phyloP scores from a whole-genome alignment of 1,140 invertebrate species.

The Leptinotarsa defecta region DNA sequence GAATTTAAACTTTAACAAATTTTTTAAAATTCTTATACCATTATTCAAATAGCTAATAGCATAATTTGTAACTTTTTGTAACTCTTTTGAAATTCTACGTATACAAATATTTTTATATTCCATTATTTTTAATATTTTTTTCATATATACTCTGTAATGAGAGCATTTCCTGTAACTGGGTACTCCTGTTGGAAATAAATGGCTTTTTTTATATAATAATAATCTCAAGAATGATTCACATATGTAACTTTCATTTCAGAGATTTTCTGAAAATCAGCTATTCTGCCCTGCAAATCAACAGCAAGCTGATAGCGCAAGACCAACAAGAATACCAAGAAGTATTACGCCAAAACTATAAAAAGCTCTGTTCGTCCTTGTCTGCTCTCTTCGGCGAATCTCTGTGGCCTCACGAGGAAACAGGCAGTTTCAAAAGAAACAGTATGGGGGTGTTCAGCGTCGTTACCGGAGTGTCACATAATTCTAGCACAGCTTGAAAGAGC shows the following conservation, averaged over 20 bases:
- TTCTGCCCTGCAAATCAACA: conserved; percentile 84
- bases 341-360: conserved; percentile 82
- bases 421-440: conserved; percentile 67
- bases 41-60: too few relatives aligned
- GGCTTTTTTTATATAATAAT: too few relatives aligned
- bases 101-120: too few relatives aligned
- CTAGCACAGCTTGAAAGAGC: conserved; percentile 62
- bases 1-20: too few relatives aligned
- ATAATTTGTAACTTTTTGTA: too few relatives aligned
- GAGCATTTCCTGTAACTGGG: too few relatives aligned
- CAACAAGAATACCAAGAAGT: conserved; percentile 89
- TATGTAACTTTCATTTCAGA: conserved; percentile 59
- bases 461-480: conserved; percentile 68
- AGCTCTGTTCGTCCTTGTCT: conserved; percentile 79
- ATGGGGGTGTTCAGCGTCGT: conserved; percentile 71
- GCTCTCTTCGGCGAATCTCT: conserved; percentile 71
- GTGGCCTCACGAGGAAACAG: conserved; percentile 68
- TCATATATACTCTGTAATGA: too few relatives aligned
- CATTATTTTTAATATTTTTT: too few relatives aligned
- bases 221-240: too few relatives aligned
- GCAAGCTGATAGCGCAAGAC: conserved; percentile 80
- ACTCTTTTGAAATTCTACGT: too few relatives aligned
- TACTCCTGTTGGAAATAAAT: too few relatives aligned
- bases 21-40: too few relatives aligned
- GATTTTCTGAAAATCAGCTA: conserved; percentile 88